Evolutionary conservation across 2,888 invertebrate species (phyloP).

Genomic region (Buathra laborator): DNA sequence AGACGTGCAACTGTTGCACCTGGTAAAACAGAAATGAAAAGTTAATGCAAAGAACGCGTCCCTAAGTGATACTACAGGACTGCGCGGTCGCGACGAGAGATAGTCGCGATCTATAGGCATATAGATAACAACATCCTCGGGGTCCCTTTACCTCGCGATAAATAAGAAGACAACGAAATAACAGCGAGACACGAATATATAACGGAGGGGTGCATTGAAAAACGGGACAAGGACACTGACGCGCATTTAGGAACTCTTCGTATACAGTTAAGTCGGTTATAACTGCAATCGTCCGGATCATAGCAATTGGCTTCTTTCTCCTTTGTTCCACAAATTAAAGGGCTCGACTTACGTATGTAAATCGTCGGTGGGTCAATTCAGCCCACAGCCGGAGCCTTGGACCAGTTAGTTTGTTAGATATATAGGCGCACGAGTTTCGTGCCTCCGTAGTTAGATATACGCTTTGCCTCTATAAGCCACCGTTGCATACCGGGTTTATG

Average conservation of each 20-base stretch:
- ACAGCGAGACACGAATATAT: conserved; percentile 13
- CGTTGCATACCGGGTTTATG: neutral
- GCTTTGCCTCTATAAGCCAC: neutral
- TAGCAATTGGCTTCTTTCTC: conserved; percentile 52
- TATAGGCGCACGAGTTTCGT: neutral
- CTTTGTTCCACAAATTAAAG: conserved; percentile 64
- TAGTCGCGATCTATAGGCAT: neutral
- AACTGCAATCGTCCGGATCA: conserved; percentile 63
- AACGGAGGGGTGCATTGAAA: conserved; percentile 47
- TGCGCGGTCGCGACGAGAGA: neutral
- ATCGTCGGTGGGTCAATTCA: conserved; percentile 61
- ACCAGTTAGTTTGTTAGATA: conserved; percentile 43
- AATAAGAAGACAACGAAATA: neutral
- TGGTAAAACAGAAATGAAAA: conserved; percentile 2
- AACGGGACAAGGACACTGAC: conserved; percentile 59
- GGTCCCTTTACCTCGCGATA: neutral
- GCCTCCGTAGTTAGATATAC: neutral
- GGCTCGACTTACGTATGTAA: conserved; percentile 54
- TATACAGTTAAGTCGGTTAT: conserved; percentile 36
- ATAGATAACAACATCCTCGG: neutral
- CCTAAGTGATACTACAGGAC: too few species aligned
- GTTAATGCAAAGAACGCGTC: neutral
- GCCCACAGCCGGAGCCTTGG: conserved; percentile 60
- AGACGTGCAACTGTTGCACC: neutral
- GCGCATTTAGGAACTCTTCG: conserved; percentile 35